Evolutionary conservation across 2,113 vertebrate species (phyloP), one percentile per base, ranked within the genome.

Genomic region (Myxocyprinus asiaticus): DNA sequence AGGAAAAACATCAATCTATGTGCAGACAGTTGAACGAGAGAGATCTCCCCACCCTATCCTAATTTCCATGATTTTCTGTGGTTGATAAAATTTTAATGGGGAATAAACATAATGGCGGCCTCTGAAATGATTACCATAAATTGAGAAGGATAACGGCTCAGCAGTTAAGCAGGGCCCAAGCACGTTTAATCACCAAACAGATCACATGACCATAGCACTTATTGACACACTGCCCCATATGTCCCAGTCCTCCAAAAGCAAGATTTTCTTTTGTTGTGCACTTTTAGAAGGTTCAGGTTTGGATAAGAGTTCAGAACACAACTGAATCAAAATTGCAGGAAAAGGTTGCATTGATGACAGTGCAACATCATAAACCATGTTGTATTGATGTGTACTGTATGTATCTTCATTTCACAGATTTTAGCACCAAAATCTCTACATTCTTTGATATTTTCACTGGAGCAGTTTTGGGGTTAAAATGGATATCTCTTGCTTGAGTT

Each of bases 31-130:
- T 84, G 83, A 84, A 74, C 82, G 84, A 86, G 82, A 88, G 86
- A 66, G 3, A 85, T 69, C 74, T 83, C 81, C 22, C 67, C 86
- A 82, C 74, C 82, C 62, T 73, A 7, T 88, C 82, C 81, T 92
- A 91, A 93, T 92, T 91, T 92, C 81, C 85, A 83, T 90, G 88
- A 90, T 92, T 91, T 91, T 87, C 88, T 63, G 80, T 75, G 83
- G 89, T 86, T 90, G 91, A 92, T 91, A 86, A 88, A 81, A 90
- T 85, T 90, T 92, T 89, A 90, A 92, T 91, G 90, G 91, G 90
- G 85, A 90, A 88, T 89, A 86, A 89, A 90, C 85, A 89, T 88
- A 88, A 90, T 88, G 86, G 88, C 74, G 84, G 84, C 82, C 85
- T 80, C 67, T 51, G 74, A 83, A 87, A 87, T 3, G 89, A 92